These are phyloP conservation scores for Oceanodroma tethys DNA, from an alignment of 2,113 vertebrate species.

Conservation along the genomic window DNA sequence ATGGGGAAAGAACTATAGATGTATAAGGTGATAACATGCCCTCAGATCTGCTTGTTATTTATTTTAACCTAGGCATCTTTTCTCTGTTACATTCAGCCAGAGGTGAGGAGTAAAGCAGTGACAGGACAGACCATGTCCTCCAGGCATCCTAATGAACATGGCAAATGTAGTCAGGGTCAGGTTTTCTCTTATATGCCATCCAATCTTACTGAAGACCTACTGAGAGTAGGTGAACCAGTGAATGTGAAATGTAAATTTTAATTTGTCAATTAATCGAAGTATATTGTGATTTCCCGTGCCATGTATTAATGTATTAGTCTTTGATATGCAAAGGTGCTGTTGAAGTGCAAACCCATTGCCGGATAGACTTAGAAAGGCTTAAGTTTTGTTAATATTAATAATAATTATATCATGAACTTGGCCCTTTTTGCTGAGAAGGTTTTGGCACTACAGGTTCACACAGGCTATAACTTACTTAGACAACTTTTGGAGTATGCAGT, in stretches of 20 bases:
- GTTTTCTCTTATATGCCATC: background rate
- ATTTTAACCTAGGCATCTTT: background rate
- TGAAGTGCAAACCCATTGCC: background rate
- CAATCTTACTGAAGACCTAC: background rate
- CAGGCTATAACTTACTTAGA: background rate
- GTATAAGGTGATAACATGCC: background rate
- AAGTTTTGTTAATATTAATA: background rate
- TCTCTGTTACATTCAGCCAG: background rate
- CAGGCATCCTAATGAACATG: background rate
- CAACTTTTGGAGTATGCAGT: background rate
- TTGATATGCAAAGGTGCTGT: background rate
- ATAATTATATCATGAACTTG: background rate
- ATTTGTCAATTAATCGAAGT: background rate
- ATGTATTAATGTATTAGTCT: background rate
- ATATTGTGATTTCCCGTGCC: background rate
- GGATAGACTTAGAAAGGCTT: background rate
- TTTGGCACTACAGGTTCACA: background rate
- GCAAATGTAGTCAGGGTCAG: background rate
- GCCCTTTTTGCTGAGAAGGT: background rate
- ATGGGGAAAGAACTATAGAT: background rate
- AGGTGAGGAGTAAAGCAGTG: background rate
- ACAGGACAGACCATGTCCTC: background rate
- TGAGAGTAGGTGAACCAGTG: background rate
- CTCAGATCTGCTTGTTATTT: background rate
- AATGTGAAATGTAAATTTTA: background rate